These are phyloP conservation scores for Bolinopsis microptera DNA, from an alignment of 37 sponge, comb jelly and placozoan genomes.

Conservation along the genomic window DNA sequence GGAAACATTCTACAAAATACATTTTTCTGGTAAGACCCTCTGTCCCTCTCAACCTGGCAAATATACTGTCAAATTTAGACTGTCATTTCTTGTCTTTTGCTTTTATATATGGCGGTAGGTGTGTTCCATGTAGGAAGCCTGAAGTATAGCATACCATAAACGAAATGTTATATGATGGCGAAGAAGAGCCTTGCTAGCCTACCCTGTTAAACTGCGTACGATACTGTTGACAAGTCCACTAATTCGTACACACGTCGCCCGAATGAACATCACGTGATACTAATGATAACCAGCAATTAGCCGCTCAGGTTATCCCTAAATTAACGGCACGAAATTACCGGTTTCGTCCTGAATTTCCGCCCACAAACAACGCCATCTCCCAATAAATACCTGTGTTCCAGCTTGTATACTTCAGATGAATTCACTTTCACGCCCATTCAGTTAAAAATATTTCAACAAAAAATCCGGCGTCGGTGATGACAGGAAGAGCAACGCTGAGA, in stretches of 20 bases:
- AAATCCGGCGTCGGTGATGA: neutral
- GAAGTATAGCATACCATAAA: too few relatives aligned
- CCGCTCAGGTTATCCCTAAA: neutral
- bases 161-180: too few relatives aligned
- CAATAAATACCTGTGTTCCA: too few relatives aligned
- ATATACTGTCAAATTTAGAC: too few relatives aligned
- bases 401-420: too few relatives aligned
- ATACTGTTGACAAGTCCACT: neutral
- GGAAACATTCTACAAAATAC: too few relatives aligned
- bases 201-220: neutral
- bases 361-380: neutral
- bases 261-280: neutral
- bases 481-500: neutral
- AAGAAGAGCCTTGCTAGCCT: neutral
- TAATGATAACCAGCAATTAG: neutral
- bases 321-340: neutral
- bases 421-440: neutral
- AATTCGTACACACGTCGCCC: neutral
- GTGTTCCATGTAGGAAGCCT: too few relatives aligned
- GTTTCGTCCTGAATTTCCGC: neutral
- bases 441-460: neutral
- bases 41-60: too few relatives aligned
- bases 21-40: too few relatives aligned
- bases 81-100: too few relatives aligned
- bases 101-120: too few relatives aligned